Evolutionary conservation across 1,140 invertebrate genomes (phyloP).

Genomic region (Drosophila nasuta): DNA sequence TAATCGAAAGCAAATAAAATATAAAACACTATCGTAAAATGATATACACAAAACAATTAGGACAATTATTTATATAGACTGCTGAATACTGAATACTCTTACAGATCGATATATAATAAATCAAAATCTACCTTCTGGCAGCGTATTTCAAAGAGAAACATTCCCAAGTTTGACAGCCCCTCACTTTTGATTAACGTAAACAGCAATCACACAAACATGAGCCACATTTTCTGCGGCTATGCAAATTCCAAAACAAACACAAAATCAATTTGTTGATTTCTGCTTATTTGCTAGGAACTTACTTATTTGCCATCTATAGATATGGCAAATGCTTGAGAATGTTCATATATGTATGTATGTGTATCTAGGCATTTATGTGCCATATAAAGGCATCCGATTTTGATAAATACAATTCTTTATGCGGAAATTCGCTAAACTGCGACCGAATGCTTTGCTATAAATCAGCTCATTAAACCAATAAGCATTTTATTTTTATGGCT

Average conservation of each 20-base stretch:
- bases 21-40: background rate
- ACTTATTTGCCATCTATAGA: slow-evolving; percentile 15
- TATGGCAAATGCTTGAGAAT: slow-evolving; percentile 4
- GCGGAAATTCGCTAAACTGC: background rate
- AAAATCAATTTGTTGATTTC: slow-evolving; percentile 68
- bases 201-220: slow-evolving; percentile 48
- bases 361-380: slow-evolving; percentile 51
- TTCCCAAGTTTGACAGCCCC: slow-evolving; percentile 11
- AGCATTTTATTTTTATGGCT: background rate
- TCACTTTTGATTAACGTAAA: slow-evolving; percentile 44
- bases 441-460: background rate
- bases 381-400: slow-evolving; percentile 39
- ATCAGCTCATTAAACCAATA: background rate
- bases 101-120: background rate
- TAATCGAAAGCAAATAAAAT: slow-evolving; percentile 1
- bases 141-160: no score
- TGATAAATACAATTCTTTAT: slow-evolving; percentile 32
- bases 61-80: background rate
- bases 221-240: slow-evolving; percentile 56
- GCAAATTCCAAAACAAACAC: slow-evolving; percentile 69
- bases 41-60: background rate
- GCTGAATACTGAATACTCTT: background rate
- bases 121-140: background rate
- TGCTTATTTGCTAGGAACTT: slow-evolving; percentile 36
- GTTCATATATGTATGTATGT: slow-evolving; percentile 35